Base-by-base conservation (phyloP, 2,888 invertebrate species). In the Aphidius colemani region DNA sequence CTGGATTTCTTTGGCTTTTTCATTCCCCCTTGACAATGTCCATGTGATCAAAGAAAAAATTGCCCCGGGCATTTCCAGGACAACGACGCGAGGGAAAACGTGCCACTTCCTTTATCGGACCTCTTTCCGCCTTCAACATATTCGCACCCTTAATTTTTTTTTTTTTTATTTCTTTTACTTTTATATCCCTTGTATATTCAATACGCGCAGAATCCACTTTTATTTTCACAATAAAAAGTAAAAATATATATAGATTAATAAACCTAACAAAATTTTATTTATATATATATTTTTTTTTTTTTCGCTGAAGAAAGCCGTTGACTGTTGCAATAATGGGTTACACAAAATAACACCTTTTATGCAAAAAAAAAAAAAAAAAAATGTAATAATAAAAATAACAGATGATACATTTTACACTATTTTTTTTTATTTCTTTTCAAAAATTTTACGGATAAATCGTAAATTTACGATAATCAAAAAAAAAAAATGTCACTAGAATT, bases 81-180 rank as follows among this genome's bases (percentile, higher is more conserved):
- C 64, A 63, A 66, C 66, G 63, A 30, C 61, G 64, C 53, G 56
- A 30, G 5, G 30, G 5, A 30, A 67, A 67, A 69, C 69, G 69
- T 67, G 69, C 67, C 65, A 66, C 66, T 69, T 71, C 70, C 71
- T 68, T 70, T 68, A 72, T 71, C 70, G 71, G 69, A 68, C 70
- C 71, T 74, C 73, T 73, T 71, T 30, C 30, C 30, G 30, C 58
- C 70, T 66, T 72, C 71, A 74, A 74, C 73, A 72, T 72, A 73
- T 66, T 49, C 61, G 66, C 65, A 65, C 67, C 69, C 67, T 66
- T 66, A 69, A 69, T 69, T 69, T 69, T 51, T 51, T 30, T 30
- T 30, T 30, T 30, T 30, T 30, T 30, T 30, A 30, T 30, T 30
- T 30, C 5, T 4, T 30, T 30, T 30, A 30, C 5, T 4, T 30